Conservation (phyloP, 1,140 invertebrate species). For the Chymomyza costata region DNA sequence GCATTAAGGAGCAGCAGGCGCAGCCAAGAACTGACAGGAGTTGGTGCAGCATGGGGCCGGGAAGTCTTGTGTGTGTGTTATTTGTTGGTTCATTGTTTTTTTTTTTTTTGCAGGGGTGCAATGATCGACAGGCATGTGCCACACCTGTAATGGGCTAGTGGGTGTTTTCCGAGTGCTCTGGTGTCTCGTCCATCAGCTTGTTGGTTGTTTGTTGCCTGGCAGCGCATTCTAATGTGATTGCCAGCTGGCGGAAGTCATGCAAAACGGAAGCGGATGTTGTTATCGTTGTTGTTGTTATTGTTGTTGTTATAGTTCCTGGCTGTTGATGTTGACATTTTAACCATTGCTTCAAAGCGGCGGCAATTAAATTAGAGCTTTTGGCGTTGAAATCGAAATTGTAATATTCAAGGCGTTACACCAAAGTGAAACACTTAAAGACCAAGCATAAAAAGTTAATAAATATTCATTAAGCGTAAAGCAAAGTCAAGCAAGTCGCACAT, state of each 20-base stretch:
- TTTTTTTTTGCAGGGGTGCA: slow-evolving; percentile 28
- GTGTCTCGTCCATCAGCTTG: slow-evolving; percentile 51
- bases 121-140: slow-evolving; percentile 34
- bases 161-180: too few relatives aligned
- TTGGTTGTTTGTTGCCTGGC: slow-evolving; percentile 14
- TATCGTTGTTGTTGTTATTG: slow-evolving; percentile 19
- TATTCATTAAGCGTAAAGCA: slow-evolving; percentile 51
- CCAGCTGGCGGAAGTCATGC: slow-evolving; percentile 52
- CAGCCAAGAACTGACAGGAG: not conserved
- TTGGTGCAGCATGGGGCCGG: not conserved
- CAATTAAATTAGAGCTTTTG: slow-evolving; percentile 67
- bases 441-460: slow-evolving; percentile 53
- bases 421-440: too few relatives aligned
- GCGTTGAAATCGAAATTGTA: slow-evolving; percentile 51
- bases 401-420: too few relatives aligned
- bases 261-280: slow-evolving; percentile 49
- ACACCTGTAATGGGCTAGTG: slow-evolving; percentile 7
- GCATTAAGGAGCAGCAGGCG: slow-evolving; percentile 36
- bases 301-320: slow-evolving; percentile 12
- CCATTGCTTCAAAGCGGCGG: slow-evolving; percentile 9
- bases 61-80: not conserved
- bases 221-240: slow-evolving; percentile 69
- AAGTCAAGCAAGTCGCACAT: slow-evolving; percentile 5
- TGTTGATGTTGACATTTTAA: slow-evolving; percentile 3
- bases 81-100: slow-evolving; percentile 5